Conservation (phyloP, 2,888 invertebrate genomes). For the Leptura quadrifasciata region DNA sequence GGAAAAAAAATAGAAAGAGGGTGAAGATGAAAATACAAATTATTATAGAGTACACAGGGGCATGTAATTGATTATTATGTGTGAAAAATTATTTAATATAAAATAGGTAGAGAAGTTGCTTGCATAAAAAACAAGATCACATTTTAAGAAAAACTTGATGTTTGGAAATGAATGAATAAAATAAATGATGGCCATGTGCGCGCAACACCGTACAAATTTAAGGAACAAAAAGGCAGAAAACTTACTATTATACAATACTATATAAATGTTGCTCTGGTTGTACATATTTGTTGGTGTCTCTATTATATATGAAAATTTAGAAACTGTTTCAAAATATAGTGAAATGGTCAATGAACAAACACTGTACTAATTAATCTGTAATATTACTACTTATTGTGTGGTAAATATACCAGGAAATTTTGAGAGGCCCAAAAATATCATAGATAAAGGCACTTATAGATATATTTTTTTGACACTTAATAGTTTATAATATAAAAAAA, state of each 20-base stretch:
- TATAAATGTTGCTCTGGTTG: no score
- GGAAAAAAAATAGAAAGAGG: slow-evolving; percentile 21
- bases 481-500: no score
- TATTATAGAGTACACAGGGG: slow-evolving; percentile 9
- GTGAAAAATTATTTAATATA: slow-evolving; percentile 31
- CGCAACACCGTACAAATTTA: neutral
- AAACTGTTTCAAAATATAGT: no score
- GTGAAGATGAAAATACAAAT: slow-evolving; percentile 33
- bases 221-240: neutral
- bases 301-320: neutral
- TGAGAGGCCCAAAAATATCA: no score
- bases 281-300: neutral
- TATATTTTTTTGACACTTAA: no score
- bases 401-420: no score
- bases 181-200: slow-evolving; percentile 17
- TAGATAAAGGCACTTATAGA: no score
- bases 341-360: no score
- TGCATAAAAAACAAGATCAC: neutral
- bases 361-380: no score
- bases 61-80: slow-evolving; percentile 33
- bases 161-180: slow-evolving; percentile 16
- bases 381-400: no score
- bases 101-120: slow-evolving; percentile 15
- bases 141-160: slow-evolving; percentile 14
- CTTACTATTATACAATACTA: neutral